phyloP scores from a whole-genome alignment of 2,797 vertebrate species.

The Chelonia mydas region DNA sequence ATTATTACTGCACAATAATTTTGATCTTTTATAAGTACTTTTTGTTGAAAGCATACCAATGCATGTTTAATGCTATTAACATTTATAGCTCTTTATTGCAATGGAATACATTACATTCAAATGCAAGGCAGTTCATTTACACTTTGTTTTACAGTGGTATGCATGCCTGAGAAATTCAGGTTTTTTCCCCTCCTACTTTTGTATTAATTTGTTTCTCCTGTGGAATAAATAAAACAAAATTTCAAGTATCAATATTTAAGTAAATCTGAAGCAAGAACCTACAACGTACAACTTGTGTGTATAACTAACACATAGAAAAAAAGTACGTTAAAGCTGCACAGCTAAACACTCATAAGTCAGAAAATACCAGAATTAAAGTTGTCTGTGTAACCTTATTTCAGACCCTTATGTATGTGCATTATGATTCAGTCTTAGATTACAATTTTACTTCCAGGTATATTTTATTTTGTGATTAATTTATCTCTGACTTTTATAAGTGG shows the following conservation, averaged over 20 bases:
- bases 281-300: not conserved
- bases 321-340: not conserved
- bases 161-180: not conserved
- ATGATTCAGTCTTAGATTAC: not conserved
- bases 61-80: conserved; percentile 31
- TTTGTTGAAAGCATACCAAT: conserved; percentile 21
- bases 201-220: not conserved
- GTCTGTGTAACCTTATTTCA: not conserved
- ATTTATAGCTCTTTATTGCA: conserved; percentile 3
- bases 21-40: conserved; percentile 29
- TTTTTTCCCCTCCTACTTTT: not conserved
- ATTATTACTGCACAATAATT: conserved; percentile 48
- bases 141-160: not conserved
- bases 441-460: not conserved
- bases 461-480: not conserved
- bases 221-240: not conserved
- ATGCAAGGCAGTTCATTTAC: not conserved
- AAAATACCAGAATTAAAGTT: not conserved
- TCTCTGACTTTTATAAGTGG: not conserved
- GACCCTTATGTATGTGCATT: not conserved
- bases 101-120: not conserved
- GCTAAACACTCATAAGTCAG: not conserved
- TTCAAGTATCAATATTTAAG: not conserved
- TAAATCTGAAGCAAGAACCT: not conserved
- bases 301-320: not conserved